Evolutionary conservation across 2,888 invertebrate species (phyloP), one percentile per base, ranked within the genome.

Genomic region (Tetranychus piercei): DNA sequence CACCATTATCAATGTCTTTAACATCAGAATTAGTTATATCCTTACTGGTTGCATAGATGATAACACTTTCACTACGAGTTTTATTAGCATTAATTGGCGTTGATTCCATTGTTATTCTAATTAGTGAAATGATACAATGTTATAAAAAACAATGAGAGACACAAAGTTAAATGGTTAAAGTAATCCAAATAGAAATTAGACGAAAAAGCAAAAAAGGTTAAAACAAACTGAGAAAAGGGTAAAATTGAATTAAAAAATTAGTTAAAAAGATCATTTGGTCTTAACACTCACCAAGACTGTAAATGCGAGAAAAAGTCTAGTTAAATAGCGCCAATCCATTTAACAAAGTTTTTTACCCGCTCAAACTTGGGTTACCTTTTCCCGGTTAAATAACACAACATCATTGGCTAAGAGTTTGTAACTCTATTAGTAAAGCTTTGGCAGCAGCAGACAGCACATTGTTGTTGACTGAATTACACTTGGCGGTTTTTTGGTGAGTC

Each of bases 61-160:
- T 69, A 23, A 69, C 69, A 69, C 69, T 23, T 69, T 69, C 69
- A 69, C 34, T 69, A 20, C 69, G 20, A 11, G 69, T 69, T 69
- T 69, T 23, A 69, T 55, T 55, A 15, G 11, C 9, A 55, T 9
- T 15, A 15, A 15, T 55, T 55, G 55, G 55, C 3, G 55, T 55
- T 55, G 55, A 55, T 15, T 55, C 55, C 55, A 55, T 55, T 9
- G 55, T 55, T 55, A 2, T 7, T 55, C 0, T 7, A 15, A 15
- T 0, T 55, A 4, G 8, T 0, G 0, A 34, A 34, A 34, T n/a
- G 34, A 34, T 34, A 34, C 34, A 34, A 34, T 34, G 34, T 34
- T 34, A 34, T 34, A 4, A 34, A 34, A 34, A 5, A 34, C 34
- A 34, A 34, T 5, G 34, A 34, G 34, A 34, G 34, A 5, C 34